These are phyloP conservation scores for Mayetiola destructor DNA, from an alignment of 2,888 invertebrate genomes.

Conservation along the genomic window DNA sequence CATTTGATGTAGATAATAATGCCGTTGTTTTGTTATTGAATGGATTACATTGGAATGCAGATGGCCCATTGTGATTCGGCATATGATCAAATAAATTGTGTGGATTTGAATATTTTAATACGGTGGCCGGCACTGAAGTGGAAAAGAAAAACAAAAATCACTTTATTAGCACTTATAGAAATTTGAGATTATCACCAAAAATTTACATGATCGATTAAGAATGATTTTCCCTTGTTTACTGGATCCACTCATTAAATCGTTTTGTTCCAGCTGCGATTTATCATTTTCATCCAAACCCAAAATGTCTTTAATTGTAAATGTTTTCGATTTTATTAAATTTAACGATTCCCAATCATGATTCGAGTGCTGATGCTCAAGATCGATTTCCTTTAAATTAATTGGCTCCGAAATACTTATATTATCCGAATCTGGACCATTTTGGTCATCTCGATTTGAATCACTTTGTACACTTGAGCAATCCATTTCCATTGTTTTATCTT, in stretches of 20 bases:
- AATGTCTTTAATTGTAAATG: conserved; percentile 27
- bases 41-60: conserved; percentile 15
- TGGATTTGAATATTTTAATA: conserved; percentile 21
- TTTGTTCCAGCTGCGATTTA: too few species aligned
- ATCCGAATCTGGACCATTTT: not conserved
- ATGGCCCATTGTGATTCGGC: not conserved
- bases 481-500: too few species aligned
- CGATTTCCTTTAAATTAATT: conserved; percentile 12
- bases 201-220: not conserved
- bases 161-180: not conserved
- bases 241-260: not conserved
- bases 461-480: too few species aligned
- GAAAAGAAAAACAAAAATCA: not conserved
- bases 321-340: conserved; percentile 19
- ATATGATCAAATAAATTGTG: conserved; percentile 17
- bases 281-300: conserved; percentile 21
- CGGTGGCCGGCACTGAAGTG: conserved; percentile 21
- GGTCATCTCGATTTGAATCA: too few species aligned
- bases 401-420: conserved; percentile 10
- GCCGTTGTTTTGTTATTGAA: conserved; percentile 13
- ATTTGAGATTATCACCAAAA: not conserved
- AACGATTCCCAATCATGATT: not conserved
- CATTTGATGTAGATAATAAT: conserved; percentile 13
- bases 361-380: not conserved
- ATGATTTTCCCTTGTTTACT: not conserved